These are phyloP conservation scores for Pterois miles DNA, from an alignment of 2,797 vertebrate genomes.

Conservation along the genomic window DNA sequence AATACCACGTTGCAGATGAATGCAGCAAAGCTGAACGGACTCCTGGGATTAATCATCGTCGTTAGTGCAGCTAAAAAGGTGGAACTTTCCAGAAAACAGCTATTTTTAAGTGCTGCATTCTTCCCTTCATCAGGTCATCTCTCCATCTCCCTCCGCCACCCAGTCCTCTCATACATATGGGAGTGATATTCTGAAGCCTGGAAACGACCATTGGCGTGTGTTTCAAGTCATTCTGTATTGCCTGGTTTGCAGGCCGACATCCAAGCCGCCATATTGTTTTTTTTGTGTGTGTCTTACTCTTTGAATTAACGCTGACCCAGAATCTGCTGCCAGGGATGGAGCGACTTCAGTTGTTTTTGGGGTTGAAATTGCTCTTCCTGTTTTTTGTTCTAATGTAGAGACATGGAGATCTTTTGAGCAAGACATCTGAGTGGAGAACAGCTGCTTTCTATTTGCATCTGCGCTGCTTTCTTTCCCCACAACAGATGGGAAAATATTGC, in stretches of 20 bases:
- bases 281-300: constrained; percentile 35
- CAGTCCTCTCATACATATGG: constrained; percentile 59
- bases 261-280: constrained; percentile 58
- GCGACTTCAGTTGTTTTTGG: constrained; percentile 23
- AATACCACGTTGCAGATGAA: constrained; percentile 31
- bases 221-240: constrained; percentile 67
- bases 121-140: constrained; percentile 27
- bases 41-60: constrained; percentile 45
- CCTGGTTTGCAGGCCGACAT: constrained; percentile 49
- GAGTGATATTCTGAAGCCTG: constrained; percentile 59
- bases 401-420: not conserved
- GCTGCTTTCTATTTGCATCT: constrained; percentile 43
- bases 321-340: constrained; percentile 45
- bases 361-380: not conserved
- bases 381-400: not conserved
- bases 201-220: constrained; percentile 42
- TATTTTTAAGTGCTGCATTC: constrained; percentile 64
- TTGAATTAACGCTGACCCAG: constrained; percentile 71
- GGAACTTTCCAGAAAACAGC: constrained; percentile 20
- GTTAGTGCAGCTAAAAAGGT: constrained; percentile 28
- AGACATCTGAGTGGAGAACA: constrained; percentile 16
- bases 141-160: constrained; percentile 17
- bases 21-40: constrained; percentile 21
- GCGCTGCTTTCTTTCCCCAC: not conserved
- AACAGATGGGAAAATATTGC: not conserved